These are phyloP conservation scores for Steinernema feltiae DNA, from an alignment of 1,140 invertebrate genomes.

Conservation along the genomic window DNA sequence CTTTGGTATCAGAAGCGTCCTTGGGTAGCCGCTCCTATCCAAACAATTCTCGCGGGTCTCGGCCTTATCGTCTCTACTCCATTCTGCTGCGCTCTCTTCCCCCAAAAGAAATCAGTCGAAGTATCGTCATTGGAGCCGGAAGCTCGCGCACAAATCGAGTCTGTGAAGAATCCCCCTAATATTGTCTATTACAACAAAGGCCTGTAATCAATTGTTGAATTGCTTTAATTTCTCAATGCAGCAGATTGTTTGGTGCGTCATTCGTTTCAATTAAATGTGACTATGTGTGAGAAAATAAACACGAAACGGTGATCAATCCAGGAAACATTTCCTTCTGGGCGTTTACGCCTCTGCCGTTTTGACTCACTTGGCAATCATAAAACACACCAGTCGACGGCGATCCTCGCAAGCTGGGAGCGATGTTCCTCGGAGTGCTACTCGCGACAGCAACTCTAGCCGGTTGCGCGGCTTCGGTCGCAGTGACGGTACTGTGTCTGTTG, in stretches of 20 bases:
- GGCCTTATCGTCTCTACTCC: conserved; percentile 45
- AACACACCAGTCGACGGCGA: too few species aligned
- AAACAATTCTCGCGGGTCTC: conserved; percentile 36
- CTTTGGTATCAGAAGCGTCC: conserved; percentile 32
- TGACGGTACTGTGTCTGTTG: too few species aligned
- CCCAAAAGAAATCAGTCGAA: conserved; percentile 35
- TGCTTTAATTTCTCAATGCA: background rate
- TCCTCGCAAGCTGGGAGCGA: too few species aligned
- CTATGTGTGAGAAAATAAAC: background rate
- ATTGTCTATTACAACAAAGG: conserved; percentile 34
- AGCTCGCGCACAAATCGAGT: conserved; percentile 1
- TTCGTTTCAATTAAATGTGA: background rate
- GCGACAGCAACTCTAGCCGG: background rate
- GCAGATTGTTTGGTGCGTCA: background rate
- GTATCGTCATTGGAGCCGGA: conserved; percentile 13
- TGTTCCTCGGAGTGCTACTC: too few species aligned
- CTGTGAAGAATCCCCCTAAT: conserved; percentile 17
- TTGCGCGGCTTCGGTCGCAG: background rate
- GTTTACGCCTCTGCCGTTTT: background rate
- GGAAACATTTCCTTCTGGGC: background rate
- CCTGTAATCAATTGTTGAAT: conserved; percentile 3
- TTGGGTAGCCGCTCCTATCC: conserved; percentile 33
- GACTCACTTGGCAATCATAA: background rate
- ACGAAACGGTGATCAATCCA: background rate
- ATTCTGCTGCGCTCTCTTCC: conserved; percentile 54